Evolutionary conservation across 2,888 invertebrate species (phyloP), one percentile per base, ranked within the genome.

Genomic region (Coelopa pilipes): DNA sequence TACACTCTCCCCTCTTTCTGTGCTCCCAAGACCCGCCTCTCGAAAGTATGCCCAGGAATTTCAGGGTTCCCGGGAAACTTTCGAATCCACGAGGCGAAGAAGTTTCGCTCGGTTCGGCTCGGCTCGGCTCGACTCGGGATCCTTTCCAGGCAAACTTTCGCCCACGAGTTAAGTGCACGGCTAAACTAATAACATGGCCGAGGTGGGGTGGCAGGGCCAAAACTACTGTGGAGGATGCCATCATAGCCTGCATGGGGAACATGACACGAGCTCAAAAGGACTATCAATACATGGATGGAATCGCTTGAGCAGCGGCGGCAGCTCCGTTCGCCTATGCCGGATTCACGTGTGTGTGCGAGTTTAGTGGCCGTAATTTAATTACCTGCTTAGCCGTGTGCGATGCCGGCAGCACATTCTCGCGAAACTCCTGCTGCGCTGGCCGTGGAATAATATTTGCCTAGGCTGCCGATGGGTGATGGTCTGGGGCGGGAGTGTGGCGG

Each of bases 281-380:
- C 34, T 34, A 34, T 34, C 7, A 34, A 4, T 34, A 34, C 2
- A 34, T 34, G 7, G 34, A 7, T 4, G 7, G 34, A 34, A 34
- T 34, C 7, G 7, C 7, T 34, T 34, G 34, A 34, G 34, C 7
- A 7, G 4, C 7, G 4, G 34, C 7, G 34, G 34, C 7, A 34
- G 7, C 34, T 34, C 34, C 7, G 34, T 34, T 34, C 34, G 7
- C 7, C 34, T 34, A 34, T 4, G 34, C 34, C 34, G 7, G 34
- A 34, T 55, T 24, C 12, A 57, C 11, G 45, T 3, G 57, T 17
- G 12, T 12, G 46, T 59, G 17, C 34, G 46, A 7, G 57, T 59
- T 59, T 57, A 45, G 21, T 47, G 21, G 13, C 13, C 60, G 59
- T 70, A 70, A 70, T 70, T 70, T n/a, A 70, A 70, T 70, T 70